Evolutionary conservation across 2,888 invertebrate species (phyloP).

Genomic region (Caenorhabditis zanzibari): DNA sequence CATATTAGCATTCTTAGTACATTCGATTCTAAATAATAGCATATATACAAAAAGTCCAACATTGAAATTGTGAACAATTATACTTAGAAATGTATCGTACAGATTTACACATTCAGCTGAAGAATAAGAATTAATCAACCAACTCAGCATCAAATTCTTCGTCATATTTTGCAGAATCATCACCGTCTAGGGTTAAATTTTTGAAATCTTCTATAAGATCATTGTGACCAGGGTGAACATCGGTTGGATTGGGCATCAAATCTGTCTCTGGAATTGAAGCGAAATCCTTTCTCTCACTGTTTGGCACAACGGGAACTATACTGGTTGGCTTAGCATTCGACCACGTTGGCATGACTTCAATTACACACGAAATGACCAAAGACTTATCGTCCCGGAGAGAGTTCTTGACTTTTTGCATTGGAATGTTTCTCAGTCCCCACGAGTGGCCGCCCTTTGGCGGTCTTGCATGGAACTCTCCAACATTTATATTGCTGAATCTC

Average conservation of each 20-base stretch:
- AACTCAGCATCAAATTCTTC: slow-evolving; percentile 1
- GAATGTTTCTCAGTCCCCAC: slow-evolving; percentile 83
- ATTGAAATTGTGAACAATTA: too few relatives aligned
- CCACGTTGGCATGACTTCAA: slow-evolving; percentile 80
- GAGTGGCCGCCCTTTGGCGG: slow-evolving; percentile 84
- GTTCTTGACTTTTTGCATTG: slow-evolving; percentile 78
- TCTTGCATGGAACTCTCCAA: slow-evolving; percentile 83
- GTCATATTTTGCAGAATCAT: neutral
- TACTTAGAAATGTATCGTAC: neutral
- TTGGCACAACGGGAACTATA: too few relatives aligned
- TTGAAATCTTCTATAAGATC: neutral
- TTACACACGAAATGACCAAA: slow-evolving; percentile 81
- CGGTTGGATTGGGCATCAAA: too few relatives aligned
- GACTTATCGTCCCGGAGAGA: slow-evolving; percentile 81
- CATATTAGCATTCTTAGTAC: too few relatives aligned
- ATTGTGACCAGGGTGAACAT: too few relatives aligned
- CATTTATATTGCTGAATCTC: slow-evolving; percentile 83
- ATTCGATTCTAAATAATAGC: too few relatives aligned
- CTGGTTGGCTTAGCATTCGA: too few relatives aligned
- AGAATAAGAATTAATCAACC: neutral
- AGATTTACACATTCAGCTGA: neutral
- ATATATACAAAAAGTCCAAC: too few relatives aligned
- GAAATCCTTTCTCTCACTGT: too few relatives aligned
- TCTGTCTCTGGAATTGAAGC: too few relatives aligned
- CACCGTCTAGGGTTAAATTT: neutral